Base-by-base conservation (phyloP, 2,797 vertebrate genomes). In the Neopelma chrysocephalum region DNA sequence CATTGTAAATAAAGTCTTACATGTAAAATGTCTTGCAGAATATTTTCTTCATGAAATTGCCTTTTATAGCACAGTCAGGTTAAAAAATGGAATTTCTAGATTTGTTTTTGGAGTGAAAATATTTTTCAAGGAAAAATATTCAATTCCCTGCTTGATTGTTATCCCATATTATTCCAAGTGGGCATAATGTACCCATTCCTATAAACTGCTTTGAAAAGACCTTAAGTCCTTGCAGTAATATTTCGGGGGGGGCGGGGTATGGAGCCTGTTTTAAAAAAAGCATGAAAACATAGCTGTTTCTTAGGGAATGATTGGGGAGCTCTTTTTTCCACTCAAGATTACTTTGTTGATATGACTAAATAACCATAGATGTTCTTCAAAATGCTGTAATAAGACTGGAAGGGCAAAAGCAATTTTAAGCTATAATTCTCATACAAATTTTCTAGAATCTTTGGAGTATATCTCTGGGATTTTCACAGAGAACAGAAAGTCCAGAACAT, bases 311-410 rank as follows among this genome's bases (percentile, higher is more conserved):
- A 87, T 32, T 95, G 58, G 26, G 87, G 62, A 93, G 29, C 29
- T 60, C 42, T 54, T 60, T 81, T 25, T 19, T 40, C 1, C 45
- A 36, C 26, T 84, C 54, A 96, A 65, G 64, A 88, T 77, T 62
- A 86, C 68, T 88, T 88, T 91, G 48, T 62, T 94, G 68, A 90
- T 29, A 7, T 81, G 61, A 80, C 58, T 71, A 82, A 77, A 42
- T 79, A 89, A 89, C 53, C 50, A 36, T 83, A 88, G 45, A 79
- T 91, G 42, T 85, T 97, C 62, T 93, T 93, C 72, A 87, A 87
- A 92, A 45, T 58, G 10, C 16, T 75, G 11, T 69, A 65, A 86
- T 62, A 62, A 82, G 29, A 61, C 3, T 2, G 31, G 8, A 84
- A 91, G 17, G 43, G n/a, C 23, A 72, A 77, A 93, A 93, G 12